phyloP scores from a whole-genome alignment of 2,113 vertebrate genomes.

The Rhombomys opimus region DNA sequence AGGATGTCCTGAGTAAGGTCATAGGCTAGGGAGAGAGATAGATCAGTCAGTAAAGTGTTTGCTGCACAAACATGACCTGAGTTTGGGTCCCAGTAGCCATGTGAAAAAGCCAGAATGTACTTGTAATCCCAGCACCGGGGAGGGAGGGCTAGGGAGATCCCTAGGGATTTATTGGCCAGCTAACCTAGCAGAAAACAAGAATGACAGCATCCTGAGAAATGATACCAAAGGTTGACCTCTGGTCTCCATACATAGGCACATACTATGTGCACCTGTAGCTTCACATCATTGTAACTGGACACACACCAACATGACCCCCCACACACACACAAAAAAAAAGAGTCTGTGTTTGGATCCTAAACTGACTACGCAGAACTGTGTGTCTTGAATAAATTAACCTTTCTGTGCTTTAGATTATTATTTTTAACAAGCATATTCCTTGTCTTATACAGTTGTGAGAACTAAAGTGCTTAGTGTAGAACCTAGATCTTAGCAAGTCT shows the following conservation, averaged over 20 bases:
- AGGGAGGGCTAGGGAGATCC: background rate
- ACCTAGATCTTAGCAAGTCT: background rate
- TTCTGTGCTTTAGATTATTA: background rate
- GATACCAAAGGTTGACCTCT: background rate
- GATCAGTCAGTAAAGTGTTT: background rate
- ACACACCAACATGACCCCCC: background rate
- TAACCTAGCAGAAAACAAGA: background rate
- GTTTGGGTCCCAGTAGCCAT: background rate
- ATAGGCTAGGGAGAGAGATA: background rate
- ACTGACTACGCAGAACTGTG: background rate
- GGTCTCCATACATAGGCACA: background rate
- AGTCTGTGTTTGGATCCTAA: background rate
- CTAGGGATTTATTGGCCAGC: background rate
- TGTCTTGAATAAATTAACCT: conserved; percentile 8
- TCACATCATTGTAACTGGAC: background rate
- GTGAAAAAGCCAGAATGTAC: background rate
- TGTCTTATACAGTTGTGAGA: background rate
- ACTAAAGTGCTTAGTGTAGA: background rate
- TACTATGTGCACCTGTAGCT: background rate
- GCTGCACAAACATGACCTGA: background rate
- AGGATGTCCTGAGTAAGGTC: background rate
- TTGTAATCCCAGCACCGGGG: background rate
- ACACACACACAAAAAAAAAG: background rate
- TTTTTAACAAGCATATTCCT: background rate
- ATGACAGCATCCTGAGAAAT: background rate